A percentile compares a stretch with the other conserved stretches of the same genome.
These are phyloP conservation scores for Salticus scenicus DNA, from an alignment of 2,888 invertebrate genomes.

Conservation along the genomic window DNA sequence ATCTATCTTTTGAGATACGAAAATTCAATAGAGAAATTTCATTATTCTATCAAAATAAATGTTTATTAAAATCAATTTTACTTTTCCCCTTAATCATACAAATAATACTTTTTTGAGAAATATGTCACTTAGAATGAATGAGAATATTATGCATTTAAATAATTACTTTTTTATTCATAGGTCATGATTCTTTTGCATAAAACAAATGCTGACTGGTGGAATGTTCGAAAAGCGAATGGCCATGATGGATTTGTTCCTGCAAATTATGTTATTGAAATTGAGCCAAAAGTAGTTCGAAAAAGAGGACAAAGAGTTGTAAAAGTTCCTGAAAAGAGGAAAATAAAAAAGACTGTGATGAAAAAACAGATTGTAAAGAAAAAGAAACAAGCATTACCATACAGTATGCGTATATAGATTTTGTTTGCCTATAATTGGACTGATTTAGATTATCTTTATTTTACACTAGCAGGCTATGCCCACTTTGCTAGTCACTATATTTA, in stretches of 20 bases:
- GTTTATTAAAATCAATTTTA: no score
- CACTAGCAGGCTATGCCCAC: no score
- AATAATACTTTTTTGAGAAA: no score
- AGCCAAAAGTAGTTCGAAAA: conserved; percentile 82
- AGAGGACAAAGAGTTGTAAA: conserved; percentile 86
- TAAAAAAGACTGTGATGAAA: conserved; percentile 90
- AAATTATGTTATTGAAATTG: conserved; percentile 94
- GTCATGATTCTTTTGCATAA: conserved; percentile 92
- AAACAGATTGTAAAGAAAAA: conserved; percentile 89
- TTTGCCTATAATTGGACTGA: no score
- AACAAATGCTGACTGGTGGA: conserved; percentile 99
- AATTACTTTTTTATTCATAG: conserved; percentile 28
- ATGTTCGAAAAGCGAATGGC: conserved; percentile 92
- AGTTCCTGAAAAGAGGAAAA: conserved; percentile 87
- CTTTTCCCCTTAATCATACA: no score
- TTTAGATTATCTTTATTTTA: no score
- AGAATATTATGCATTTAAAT: no score
- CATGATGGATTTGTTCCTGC: conserved; percentile 98
- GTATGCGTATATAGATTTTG: conserved; percentile 15
- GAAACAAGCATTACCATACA: conserved; percentile 77
- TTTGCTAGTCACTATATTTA: no score
- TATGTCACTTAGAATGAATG: no score
- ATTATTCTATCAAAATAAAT: no score
- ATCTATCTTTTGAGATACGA: no score
- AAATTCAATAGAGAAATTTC: no score